These are phyloP conservation scores for Troides oblongomaculatus DNA, from an alignment of 2,888 invertebrate genomes.

Conservation along the genomic window DNA sequence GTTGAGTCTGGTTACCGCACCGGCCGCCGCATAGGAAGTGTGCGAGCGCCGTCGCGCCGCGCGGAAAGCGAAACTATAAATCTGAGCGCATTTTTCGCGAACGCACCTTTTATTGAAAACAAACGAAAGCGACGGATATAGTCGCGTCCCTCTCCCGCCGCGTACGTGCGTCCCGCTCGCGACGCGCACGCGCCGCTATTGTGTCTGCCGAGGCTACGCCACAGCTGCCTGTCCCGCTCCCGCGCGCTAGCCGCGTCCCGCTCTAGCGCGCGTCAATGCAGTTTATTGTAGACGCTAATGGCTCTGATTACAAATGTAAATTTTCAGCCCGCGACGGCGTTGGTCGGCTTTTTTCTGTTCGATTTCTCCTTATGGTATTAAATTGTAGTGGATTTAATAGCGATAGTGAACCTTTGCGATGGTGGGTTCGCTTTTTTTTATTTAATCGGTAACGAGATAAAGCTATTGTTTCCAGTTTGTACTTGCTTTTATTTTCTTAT, in stretches of 20 bases:
- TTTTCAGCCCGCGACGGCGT: constrained; percentile 75
- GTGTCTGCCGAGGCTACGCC: constrained; percentile 67
- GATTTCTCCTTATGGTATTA: constrained; percentile 72
- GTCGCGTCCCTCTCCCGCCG: constrained; percentile 46
- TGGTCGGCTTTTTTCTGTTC: constrained; percentile 69
- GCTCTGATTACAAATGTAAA: constrained; percentile 78
- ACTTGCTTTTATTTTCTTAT: neutral
- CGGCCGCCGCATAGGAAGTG: constrained; percentile 39
- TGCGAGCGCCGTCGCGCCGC: constrained; percentile 48
- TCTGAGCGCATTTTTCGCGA: constrained; percentile 72
- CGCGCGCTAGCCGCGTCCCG: constrained; percentile 57
- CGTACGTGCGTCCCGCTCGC: constrained; percentile 55
- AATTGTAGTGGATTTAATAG: constrained; percentile 68
- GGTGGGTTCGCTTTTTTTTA: constrained; percentile 5
- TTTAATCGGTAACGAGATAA: neutral
- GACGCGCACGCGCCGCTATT: constrained; percentile 74
- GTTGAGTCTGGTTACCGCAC: constrained; percentile 39
- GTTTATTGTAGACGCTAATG: constrained; percentile 79
- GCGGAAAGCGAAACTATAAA: constrained; percentile 70
- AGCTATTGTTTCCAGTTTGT: constrained; percentile 10
- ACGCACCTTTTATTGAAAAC: constrained; percentile 72
- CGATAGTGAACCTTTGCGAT: constrained; percentile 49
- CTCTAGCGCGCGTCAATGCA: constrained; percentile 72
- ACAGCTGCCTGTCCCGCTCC: constrained; percentile 52
- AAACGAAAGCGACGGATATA: constrained; percentile 44